Conservation (phyloP, 2,113 vertebrate genomes). For the Eclectus roratus region DNA sequence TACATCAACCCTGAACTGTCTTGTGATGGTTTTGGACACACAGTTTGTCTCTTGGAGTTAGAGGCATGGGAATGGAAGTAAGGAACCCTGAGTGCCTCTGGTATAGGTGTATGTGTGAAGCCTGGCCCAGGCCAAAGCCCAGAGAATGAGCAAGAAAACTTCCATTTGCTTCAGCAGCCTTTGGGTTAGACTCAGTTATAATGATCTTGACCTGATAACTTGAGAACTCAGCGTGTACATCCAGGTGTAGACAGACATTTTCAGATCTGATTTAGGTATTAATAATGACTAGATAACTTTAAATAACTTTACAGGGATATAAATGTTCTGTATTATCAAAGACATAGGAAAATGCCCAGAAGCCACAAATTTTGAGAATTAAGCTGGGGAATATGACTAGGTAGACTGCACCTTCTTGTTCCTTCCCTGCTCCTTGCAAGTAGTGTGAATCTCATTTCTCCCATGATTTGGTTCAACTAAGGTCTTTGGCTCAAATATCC, state of each 20-base stretch:
- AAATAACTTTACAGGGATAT: background rate
- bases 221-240: background rate
- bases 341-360: background rate
- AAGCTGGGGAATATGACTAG: background rate
- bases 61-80: background rate
- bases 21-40: background rate
- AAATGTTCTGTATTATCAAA: background rate
- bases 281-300: background rate
- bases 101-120: background rate
- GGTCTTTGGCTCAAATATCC: background rate
- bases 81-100: background rate
- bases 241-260: background rate
- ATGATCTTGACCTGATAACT: background rate
- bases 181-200: background rate
- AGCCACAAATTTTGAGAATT: background rate
- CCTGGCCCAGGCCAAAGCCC: background rate
- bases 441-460: background rate
- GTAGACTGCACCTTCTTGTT: background rate
- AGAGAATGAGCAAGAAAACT: background rate
- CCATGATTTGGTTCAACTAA: background rate
- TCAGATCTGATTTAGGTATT: background rate
- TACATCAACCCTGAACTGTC: background rate
- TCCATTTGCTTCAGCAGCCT: background rate
- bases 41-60: background rate
- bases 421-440: background rate